These are phyloP conservation scores for Pelecanoides urinatrix DNA, from an alignment of 2,113 vertebrate genomes.

Conservation along the genomic window DNA sequence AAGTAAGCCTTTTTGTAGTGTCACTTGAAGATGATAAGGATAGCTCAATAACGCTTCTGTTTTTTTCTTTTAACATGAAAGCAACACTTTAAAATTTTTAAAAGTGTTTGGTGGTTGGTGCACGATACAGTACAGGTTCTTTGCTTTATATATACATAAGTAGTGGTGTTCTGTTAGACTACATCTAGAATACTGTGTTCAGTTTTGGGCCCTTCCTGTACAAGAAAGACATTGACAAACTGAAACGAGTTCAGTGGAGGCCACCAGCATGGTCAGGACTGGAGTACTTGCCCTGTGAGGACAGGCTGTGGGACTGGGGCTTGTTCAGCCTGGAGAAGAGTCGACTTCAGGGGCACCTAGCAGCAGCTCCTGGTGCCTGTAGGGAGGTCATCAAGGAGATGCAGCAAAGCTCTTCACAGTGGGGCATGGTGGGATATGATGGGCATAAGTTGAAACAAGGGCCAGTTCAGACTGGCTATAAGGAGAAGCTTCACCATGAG, in stretches of 20 bases:
- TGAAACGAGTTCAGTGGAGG: background rate
- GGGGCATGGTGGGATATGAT: background rate
- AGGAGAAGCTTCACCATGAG: background rate
- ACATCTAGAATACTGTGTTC: background rate
- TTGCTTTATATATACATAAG: background rate
- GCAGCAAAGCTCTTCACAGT: background rate
- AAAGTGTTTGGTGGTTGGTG: background rate
- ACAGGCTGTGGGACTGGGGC: background rate
- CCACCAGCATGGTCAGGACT: background rate
- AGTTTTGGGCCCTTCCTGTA: background rate
- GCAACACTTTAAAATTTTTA: background rate
- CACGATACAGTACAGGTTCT: background rate
- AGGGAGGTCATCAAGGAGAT: background rate
- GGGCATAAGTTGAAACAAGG: background rate
- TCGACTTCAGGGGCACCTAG: background rate
- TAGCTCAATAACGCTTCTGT: background rate
- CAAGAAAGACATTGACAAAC: background rate
- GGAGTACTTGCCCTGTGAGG: background rate
- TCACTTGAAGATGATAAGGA: background rate
- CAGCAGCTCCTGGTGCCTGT: background rate
- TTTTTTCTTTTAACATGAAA: background rate
- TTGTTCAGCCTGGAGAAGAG: background rate
- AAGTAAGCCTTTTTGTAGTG: background rate
- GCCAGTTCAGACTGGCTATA: background rate
- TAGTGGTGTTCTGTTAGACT: background rate